These are phyloP conservation scores for Callocephalon fimbriatum DNA, from an alignment of 2,113 vertebrate species.

Conservation along the genomic window DNA sequence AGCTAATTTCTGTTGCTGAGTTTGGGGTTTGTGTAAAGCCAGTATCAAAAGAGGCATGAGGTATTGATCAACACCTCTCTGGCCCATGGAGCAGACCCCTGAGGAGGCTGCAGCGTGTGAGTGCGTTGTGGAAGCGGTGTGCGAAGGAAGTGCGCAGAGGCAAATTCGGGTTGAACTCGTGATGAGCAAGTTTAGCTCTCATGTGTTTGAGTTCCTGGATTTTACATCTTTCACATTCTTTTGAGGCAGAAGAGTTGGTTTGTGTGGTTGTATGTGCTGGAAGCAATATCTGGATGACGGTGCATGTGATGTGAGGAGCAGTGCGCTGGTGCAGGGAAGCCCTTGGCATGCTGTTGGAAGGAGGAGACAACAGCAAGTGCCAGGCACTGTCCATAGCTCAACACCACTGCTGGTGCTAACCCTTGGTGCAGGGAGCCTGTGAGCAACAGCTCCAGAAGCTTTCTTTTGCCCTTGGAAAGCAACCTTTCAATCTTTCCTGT, in stretches of 20 bases:
- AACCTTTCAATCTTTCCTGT: not conserved
- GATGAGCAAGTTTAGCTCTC: not conserved
- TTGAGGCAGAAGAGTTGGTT: not conserved
- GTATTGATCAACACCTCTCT: not conserved
- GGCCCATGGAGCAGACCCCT: not conserved
- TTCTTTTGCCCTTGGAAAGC: not conserved
- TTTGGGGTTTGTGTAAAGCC: not conserved
- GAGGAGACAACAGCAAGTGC: not conserved
- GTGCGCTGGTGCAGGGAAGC: not conserved
- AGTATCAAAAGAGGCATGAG: not conserved
- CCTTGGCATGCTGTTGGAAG: not conserved
- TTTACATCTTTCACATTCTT: constrained; percentile 36
- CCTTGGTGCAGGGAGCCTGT: rapidly evolving
- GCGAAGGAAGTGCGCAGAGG: not conserved
- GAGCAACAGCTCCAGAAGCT: not conserved
- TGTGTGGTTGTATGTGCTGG: constrained; percentile 39
- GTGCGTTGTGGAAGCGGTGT: rapidly evolving
- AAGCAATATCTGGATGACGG: not conserved
- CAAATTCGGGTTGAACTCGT: not conserved
- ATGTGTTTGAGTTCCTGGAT: constrained; percentile 2
- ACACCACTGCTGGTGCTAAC: not conserved
- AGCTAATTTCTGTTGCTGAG: not conserved
- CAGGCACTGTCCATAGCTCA: not conserved
- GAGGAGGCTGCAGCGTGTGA: not conserved
- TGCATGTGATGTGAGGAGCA: not conserved